phyloP scores from a whole-genome alignment of 35 echinoderm and acorn worm genomes.

The Strongylocentrotus purpuratus region DNA sequence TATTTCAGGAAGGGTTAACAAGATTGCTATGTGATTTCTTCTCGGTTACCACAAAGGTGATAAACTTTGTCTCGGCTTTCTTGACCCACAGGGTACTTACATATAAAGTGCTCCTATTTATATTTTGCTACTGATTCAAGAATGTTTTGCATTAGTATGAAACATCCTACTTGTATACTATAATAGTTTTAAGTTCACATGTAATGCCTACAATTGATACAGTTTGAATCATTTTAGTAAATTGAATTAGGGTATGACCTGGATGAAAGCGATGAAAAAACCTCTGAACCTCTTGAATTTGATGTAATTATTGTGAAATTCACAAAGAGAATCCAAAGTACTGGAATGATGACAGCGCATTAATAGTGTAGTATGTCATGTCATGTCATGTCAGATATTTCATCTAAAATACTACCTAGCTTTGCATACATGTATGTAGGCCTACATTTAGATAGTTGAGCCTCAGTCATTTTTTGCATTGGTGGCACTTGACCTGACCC shows the following conservation, averaged over 20 bases:
- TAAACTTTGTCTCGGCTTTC: not conserved
- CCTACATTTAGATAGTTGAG: not conserved
- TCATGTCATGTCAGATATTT: not conserved
- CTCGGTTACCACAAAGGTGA: not conserved
- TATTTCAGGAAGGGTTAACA: not conserved
- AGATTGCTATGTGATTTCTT: not conserved
- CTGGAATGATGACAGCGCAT: too few relatives aligned
- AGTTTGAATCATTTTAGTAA: too few relatives aligned
- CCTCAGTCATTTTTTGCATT: not conserved
- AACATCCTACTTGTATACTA: too few relatives aligned
- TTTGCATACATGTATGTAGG: not conserved
- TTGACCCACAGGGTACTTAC: not conserved
- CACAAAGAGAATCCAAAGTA: not conserved
- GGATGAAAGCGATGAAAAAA: too few relatives aligned
- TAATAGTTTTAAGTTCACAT: too few relatives aligned
- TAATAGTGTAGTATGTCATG: too few relatives aligned
- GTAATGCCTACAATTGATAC: too few relatives aligned
- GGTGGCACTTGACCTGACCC: constrained; percentile 6
- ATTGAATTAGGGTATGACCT: too few relatives aligned
- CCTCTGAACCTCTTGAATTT: not conserved
- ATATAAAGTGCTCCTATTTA: too few relatives aligned
- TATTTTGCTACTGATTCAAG: not conserved
- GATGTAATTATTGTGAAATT: not conserved
- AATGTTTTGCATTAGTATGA: too few relatives aligned
- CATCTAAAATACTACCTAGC: not conserved